phyloP scores from a whole-genome alignment of 2,797 vertebrate genomes.

The Dallia pectoralis region DNA sequence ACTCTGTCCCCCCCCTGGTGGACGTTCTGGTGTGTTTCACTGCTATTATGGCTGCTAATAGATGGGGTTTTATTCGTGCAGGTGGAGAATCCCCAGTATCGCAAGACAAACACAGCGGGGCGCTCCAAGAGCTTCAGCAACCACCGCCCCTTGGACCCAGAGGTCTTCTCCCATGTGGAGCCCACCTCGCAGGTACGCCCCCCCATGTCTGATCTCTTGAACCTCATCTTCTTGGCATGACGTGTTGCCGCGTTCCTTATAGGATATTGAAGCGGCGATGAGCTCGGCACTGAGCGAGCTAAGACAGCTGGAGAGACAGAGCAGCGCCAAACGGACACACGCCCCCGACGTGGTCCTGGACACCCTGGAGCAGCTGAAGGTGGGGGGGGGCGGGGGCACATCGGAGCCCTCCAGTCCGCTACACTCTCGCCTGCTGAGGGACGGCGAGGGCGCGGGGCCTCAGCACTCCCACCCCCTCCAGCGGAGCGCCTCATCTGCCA shows the following conservation, averaged over 20 bases:
- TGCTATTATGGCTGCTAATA: not conserved
- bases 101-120: slow-evolving; percentile 85
- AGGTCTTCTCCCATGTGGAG: slow-evolving; percentile 89
- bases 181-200: slow-evolving; percentile 68
- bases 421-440: slow-evolving; percentile 89
- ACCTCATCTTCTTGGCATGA: not conserved
- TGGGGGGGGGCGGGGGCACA: slow-evolving; percentile 71
- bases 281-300: slow-evolving; percentile 89
- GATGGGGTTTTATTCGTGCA: slow-evolving; percentile 29
- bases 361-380: slow-evolving; percentile 95
- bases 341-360: slow-evolving; percentile 95
- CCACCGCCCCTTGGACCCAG: slow-evolving; percentile 92
- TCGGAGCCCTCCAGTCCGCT: slow-evolving; percentile 97
- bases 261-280: slow-evolving; percentile 92
- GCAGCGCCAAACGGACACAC: slow-evolving; percentile 87
- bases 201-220: not conserved
- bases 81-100: slow-evolving; percentile 92
- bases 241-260: slow-evolving; percentile 35
- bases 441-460: slow-evolving; percentile 77
- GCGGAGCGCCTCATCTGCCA: slow-evolving; percentile 91
- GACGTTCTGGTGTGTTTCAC: not conserved
- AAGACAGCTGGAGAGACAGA: slow-evolving; percentile 89
- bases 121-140: slow-evolving; percentile 99
- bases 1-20: too few species aligned
- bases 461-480: slow-evolving; percentile 77